Evolutionary conservation across 2,888 invertebrate genomes (phyloP), one percentile per base, ranked within the genome.

Genomic region (Sesamia inferens): DNA sequence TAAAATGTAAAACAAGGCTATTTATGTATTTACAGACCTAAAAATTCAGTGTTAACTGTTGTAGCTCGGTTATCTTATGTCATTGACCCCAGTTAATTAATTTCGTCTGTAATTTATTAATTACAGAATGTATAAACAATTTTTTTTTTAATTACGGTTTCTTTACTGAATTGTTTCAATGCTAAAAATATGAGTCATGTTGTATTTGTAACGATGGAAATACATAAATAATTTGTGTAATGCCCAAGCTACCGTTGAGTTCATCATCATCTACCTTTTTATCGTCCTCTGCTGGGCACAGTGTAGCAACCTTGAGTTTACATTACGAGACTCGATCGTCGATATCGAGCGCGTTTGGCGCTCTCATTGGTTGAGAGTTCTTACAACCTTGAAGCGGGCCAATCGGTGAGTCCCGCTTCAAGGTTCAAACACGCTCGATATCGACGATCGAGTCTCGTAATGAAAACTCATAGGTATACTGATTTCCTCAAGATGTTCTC

Each of bases 81-180:
- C 76, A 62, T 57, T 77, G 76, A 19, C 57, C 78, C 44, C 31
- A 14, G 51, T 4, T 77, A 65, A 77, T 78, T 76, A 76, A 77
- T 57, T 76, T 63, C 5, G 63, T 58, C n/a, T 61, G 47, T 62
- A 55, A 71, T 71, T 65, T 39, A 77, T 68, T 68, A 47, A 42
- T 44, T 57, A 64, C 48, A 64, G 44, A 71, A 78, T 71, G 10
- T 54, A 24, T 44, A 11, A 44, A 57, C 31, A 62, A 55, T 54
- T 22, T n/a, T n/a, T n/a, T n/a, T n/a, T n/a, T 62, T 31, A 1
- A 24, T n/a, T 47, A 42, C 42, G 13, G 24, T 62, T 47, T 14
- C 44, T 59, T 5, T 51, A 47, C 7, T 68, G 13, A 22, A 39
- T 31, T 31, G 19, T 68, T 58, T 39, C 1, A 62, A 31, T 51